Base-by-base conservation (phyloP, 53 echinoderm and acorn worm genomes). In the Mesocentrotus franciscanus region DNA sequence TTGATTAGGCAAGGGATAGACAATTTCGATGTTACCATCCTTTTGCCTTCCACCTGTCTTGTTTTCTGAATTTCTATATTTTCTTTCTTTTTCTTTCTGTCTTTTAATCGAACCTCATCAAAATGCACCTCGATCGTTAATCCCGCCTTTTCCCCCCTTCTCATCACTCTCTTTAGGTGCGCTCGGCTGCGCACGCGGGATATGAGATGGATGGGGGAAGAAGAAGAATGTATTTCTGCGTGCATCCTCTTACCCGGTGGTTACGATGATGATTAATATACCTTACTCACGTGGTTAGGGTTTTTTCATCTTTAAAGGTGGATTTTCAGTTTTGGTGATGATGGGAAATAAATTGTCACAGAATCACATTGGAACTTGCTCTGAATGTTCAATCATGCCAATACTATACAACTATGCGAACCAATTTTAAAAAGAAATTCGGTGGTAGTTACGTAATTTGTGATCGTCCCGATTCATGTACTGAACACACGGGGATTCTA, bases 11-110 rank as follows among this genome's bases (percentile, higher is more conserved):
- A 15, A 62, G 60, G 85, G 95, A 94, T 94, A 68, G 95, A 85
- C 95, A 94, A 94, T 85, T 85, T 72, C 87, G 87, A 85, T 94
- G 95, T 90, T 78, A 34, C 91, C 91, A 90, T 95, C 89, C 90
- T 95, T 89, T 89, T 60, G 59, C 78, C 15, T 95, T 78, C 95
- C 95, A 74, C 90, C 76, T 90, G 90, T 91, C 91, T 95, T 91
- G 57, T 26, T 95, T 91, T 91, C 91, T 91, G 90, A 75, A 90
- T 95, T 76, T 95, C 78, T 76, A 89, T 95, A 90, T 95, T 78
- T 90, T 78, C 58, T 76, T 90, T 91, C 61, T 72, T 42, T 61
- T 85, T 64, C 10, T 95, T 56, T 85, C 64, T 71, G 29, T 95
- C 90, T 90, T 95, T 95, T 87, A 92, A 72, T 92, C 92, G 71